Conservation (phyloP, 2,797 vertebrate species). For the Linurgus olivaceus region DNA sequence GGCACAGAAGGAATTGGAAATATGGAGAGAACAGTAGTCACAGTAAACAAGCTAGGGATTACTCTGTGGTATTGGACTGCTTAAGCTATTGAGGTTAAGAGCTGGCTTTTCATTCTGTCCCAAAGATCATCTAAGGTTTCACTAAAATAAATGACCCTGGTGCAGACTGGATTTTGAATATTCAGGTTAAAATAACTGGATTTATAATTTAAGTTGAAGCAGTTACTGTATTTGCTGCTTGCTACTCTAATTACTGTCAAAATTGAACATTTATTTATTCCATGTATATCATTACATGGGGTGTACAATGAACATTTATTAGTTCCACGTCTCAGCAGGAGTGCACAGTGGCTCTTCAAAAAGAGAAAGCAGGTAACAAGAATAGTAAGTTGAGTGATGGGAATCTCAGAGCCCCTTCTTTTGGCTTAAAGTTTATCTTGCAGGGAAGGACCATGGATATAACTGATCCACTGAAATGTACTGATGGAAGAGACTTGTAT, state of each 20-base stretch:
- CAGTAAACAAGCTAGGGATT: not conserved
- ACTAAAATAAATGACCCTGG: not conserved
- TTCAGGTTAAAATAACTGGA: not conserved
- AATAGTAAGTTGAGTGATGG: not conserved
- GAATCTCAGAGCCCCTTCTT: not conserved
- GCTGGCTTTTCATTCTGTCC: not conserved
- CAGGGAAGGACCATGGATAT: not conserved
- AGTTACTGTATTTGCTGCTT: not conserved
- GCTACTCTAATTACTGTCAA: not conserved
- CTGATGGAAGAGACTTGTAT: conserved; percentile 2
- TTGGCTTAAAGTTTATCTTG: not conserved
- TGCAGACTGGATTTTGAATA: not conserved
- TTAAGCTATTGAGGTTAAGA: not conserved
- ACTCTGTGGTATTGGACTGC: not conserved
- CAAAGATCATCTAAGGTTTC: conserved; percentile 1
- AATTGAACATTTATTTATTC: not conserved
- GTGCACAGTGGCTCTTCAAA: not conserved
- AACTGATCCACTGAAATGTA: not conserved
- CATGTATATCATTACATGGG: not conserved
- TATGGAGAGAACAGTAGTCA: not conserved
- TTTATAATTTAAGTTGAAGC: not conserved
- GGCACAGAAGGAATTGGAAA: not conserved
- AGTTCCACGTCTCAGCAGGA: not conserved
- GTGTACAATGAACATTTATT: not conserved
- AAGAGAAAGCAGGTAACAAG: not conserved